Evolutionary conservation across 2,888 invertebrate species (phyloP).

Genomic region (Cheilosia vernalis): DNA sequence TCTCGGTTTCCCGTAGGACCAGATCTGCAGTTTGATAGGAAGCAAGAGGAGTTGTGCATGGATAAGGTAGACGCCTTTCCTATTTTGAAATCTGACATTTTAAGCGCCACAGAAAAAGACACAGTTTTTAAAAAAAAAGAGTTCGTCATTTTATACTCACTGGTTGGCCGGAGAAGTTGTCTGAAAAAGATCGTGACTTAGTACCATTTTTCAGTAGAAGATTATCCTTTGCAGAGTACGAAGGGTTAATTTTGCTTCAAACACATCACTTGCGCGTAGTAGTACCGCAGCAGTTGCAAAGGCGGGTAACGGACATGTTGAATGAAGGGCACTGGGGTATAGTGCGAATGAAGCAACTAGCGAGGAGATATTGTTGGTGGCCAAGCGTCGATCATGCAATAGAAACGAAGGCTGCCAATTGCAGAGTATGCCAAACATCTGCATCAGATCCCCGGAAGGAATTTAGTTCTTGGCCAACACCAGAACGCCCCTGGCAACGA

Average conservation of each 20-base stretch:
- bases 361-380: slow-evolving; percentile 28
- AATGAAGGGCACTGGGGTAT: slow-evolving; percentile 43
- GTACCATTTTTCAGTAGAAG: slow-evolving; percentile 34
- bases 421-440: background rate
- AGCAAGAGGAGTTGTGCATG: slow-evolving; percentile 35
- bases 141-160: slow-evolving; percentile 19
- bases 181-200: slow-evolving; percentile 18
- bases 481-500: slow-evolving; percentile 29
- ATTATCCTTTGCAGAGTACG: slow-evolving; percentile 25
- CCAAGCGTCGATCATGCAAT: slow-evolving; percentile 25
- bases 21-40: slow-evolving; percentile 6
- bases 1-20: slow-evolving; percentile 7
- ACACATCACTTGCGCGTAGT: slow-evolving; percentile 32
- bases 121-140: slow-evolving; percentile 15
- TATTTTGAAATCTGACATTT: slow-evolving; percentile 4
- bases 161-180: slow-evolving; percentile 49
- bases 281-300: too few relatives aligned
- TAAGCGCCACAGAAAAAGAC: slow-evolving; percentile 17
- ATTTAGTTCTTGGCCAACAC: slow-evolving; percentile 27
- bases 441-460: slow-evolving; percentile 11
- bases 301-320: too few relatives aligned
- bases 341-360: slow-evolving; percentile 29
- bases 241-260: slow-evolving; percentile 30
- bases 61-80: slow-evolving; percentile 15
- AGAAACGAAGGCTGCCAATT: slow-evolving; percentile 1